Conservation (phyloP, 2,888 invertebrate genomes). For the Liodrosophila aerea region DNA sequence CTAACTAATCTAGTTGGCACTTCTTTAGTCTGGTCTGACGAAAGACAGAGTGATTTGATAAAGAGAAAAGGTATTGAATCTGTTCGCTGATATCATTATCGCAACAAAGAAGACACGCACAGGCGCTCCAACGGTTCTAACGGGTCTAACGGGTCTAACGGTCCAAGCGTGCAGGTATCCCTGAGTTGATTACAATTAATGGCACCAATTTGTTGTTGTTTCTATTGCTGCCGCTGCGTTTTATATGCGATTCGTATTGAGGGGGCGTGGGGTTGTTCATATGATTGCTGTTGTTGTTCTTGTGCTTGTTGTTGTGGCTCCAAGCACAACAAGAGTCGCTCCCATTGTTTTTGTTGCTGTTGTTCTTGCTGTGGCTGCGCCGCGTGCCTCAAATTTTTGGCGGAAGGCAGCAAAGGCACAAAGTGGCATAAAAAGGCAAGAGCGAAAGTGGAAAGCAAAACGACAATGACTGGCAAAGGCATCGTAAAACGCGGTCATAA, state of each 20-base stretch:
- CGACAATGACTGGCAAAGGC: constrained; percentile 53
- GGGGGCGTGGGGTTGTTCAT: not conserved
- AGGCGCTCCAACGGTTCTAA: constrained; percentile 6
- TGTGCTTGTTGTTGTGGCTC: not conserved
- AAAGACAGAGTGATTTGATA: constrained; percentile 19
- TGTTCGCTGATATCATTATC: constrained; percentile 14
- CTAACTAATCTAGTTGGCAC: not conserved
- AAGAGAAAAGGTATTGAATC: constrained; percentile 11
- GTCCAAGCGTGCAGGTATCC: constrained; percentile 31
- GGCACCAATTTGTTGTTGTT: constrained; percentile 69
- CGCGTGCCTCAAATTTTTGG: constrained; percentile 18
- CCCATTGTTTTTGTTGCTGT: not conserved
- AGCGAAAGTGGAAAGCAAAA: constrained; percentile 46
- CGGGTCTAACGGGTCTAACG: too few relatives aligned
- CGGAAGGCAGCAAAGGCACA: constrained; percentile 24
- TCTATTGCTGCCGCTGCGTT: constrained; percentile 25
- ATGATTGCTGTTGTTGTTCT: constrained; percentile 10
- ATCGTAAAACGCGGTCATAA: constrained; percentile 60
- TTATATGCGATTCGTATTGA: constrained; percentile 36
- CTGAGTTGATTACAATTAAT: constrained; percentile 71
- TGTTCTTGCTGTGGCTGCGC: not conserved
- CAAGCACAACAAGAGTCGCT: constrained; percentile 7
- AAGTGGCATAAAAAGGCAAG: constrained; percentile 26
- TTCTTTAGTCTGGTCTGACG: not conserved
- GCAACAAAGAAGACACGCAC: constrained; percentile 24